A percentile compares a stretch with the other conserved stretches of the same genome.
Evolutionary conservation across 2,888 invertebrate species (phyloP).

Genomic region (Meiosimyza platycephala): DNA sequence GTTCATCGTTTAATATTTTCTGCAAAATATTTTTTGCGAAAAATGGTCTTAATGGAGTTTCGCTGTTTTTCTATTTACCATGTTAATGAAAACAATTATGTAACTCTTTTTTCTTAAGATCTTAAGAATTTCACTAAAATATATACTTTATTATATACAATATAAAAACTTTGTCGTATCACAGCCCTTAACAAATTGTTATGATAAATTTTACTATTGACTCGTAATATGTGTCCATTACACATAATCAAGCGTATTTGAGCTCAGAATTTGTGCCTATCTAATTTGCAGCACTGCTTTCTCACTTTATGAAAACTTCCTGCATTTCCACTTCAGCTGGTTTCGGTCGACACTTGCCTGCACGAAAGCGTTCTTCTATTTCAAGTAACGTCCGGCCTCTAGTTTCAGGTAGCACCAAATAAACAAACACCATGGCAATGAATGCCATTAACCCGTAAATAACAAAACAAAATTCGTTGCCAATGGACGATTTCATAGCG

Average conservation of each 20-base stretch:
- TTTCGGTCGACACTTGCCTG: conserved; percentile 31
- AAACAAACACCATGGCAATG: conserved; percentile 72
- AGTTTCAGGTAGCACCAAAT: conserved; percentile 76
- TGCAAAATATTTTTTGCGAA: too few relatives aligned
- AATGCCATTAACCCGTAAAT: conserved; percentile 73
- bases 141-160: conserved; percentile 11
- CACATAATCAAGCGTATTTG: too few relatives aligned
- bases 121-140: too few relatives aligned
- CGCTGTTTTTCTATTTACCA: too few relatives aligned
- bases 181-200: conserved; percentile 37
- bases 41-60: too few relatives aligned
- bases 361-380: conserved; percentile 71
- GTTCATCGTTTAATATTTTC: too few relatives aligned
- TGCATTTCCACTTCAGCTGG: conserved; percentile 53
- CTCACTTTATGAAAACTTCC: conserved; percentile 48
- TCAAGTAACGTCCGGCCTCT: conserved; percentile 76
- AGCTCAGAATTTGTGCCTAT: too few relatives aligned
- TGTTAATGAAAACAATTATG: too few relatives aligned
- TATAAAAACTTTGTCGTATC: conserved; percentile 40
- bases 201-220: background rate
- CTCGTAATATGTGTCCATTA: too few relatives aligned
- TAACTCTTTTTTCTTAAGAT: too few relatives aligned
- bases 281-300: background rate
- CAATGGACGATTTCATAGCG: conserved; percentile 71
- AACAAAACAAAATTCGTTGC: conserved; percentile 73